phyloP scores from a whole-genome alignment of 2,888 invertebrate species.

The Protophormia terraenovae region DNA sequence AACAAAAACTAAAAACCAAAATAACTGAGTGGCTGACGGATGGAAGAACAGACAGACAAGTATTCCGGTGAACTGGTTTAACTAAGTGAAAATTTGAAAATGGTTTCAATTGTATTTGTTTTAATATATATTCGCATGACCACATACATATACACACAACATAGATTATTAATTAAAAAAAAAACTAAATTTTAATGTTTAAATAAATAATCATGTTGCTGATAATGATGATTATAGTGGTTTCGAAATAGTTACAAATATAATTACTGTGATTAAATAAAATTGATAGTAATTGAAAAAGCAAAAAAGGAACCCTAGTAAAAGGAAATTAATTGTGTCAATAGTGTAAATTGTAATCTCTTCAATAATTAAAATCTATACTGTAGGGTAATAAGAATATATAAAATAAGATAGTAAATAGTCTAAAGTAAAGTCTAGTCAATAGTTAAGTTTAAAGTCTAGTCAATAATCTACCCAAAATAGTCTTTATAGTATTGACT shows the following conservation, averaged over 20 bases:
- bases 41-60: not conserved
- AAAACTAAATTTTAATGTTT: not conserved
- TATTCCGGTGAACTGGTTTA: not conserved
- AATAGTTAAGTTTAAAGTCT: too few relatives aligned
- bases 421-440: too few relatives aligned
- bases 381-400: too few relatives aligned
- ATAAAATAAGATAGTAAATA: too few relatives aligned
- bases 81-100: not conserved
- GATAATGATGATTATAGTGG: not conserved
- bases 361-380: too few relatives aligned
- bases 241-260: not conserved
- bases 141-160: not conserved
- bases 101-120: not conserved
- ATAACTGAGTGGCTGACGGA: not conserved
- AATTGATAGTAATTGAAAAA: not conserved
- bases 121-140: not conserved
- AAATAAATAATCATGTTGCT: not conserved
- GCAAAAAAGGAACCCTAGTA: not conserved
- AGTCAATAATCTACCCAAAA: too few relatives aligned
- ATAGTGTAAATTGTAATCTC: too few relatives aligned
- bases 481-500: too few relatives aligned
- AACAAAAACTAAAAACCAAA: not conserved
- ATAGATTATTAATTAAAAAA: conserved; percentile 33
- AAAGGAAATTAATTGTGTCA: too few relatives aligned
- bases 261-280: not conserved